Base-by-base conservation (phyloP, 2,797 vertebrate species). In the Crenuchus spilurus region DNA sequence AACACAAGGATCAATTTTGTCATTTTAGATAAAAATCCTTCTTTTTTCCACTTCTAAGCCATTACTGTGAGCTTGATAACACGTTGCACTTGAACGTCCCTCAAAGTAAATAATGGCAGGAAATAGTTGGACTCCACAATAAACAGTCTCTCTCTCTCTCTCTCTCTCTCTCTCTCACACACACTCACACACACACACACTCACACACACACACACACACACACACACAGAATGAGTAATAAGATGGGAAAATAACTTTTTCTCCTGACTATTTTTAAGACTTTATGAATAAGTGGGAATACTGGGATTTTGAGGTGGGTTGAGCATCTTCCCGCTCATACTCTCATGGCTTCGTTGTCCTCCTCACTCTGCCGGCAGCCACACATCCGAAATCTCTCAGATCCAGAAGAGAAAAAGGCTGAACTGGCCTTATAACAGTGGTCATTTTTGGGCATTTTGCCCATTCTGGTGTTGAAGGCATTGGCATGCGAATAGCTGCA, bases 121-220 rank as follows among this genome's bases (percentile, higher is more conserved):
- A 91, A 92, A 86, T 85, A 82, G 85, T 86, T 84, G 81, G 83
- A 44, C 84, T 90, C 87, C 87, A 90, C 88, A 88, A 91, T 90
- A 91, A 91, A 91, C 88, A 91, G 86, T 54, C 37, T 2, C 39
- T 52, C 72, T 67, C 4, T 61, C 60, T 9, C 22, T 63, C 57
- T 60, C 57, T 39, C 20, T 49, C 18, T 20, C 35, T 37, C 35
- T 10, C 35, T 37, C 35, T 88, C 88, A 85, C 85, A 87, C 83
- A 75, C 66, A 31, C 77, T 83, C 72, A 58, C 22, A 86, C 84
- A 82, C 68, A 54, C n/a, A n/a, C n/a, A n/a, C n/a, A n/a, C n/a
- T 4, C 85, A 84, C 84, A 70, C 61, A 62, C 79, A 82, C 76
- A 62, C 33, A 85, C 83, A 75, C 82, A 86, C 83, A 73, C 58